A percentile compares a stretch with the other conserved stretches of the same genome.
These are phyloP conservation scores for Gavialis gangeticus DNA, from an alignment of 2,113 vertebrate species.

Conservation along the genomic window DNA sequence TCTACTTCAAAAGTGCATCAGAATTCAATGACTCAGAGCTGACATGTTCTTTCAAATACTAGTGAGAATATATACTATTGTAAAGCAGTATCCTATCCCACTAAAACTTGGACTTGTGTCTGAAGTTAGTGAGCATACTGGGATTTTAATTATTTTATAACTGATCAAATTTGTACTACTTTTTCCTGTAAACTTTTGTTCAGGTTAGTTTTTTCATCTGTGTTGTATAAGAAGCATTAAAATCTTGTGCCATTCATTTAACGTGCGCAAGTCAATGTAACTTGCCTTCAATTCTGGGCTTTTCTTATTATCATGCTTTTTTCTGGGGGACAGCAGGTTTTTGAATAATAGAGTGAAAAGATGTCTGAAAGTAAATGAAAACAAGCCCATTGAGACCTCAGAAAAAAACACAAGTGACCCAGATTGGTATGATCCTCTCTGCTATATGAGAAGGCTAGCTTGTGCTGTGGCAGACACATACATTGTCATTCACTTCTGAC, in stretches of 20 bases:
- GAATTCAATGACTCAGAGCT: background rate
- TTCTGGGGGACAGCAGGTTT: background rate
- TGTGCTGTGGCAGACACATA: background rate
- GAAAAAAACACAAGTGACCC: background rate
- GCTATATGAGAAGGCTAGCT: background rate
- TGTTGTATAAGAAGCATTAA: background rate
- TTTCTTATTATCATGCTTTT: background rate
- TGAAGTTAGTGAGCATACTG: background rate
- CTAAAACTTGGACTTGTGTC: background rate
- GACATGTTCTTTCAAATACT: background rate
- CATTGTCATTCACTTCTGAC: background rate
- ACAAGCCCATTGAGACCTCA: background rate
- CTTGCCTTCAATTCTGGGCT: background rate
- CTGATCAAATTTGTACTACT: background rate
- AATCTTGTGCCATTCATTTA: background rate
- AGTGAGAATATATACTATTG: background rate
- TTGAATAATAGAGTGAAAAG: background rate
- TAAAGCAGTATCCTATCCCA: background rate
- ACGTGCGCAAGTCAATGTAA: background rate
- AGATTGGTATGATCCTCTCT: background rate
- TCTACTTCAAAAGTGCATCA: background rate
- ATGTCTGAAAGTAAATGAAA: slow-evolving; percentile 22
- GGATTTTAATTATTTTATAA: background rate
- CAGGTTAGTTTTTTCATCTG: background rate
- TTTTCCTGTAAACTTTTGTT: background rate